Percentiles rank a stretch among this genome's conserved stretches.
phyloP scores from a whole-genome alignment of 2,113 vertebrate genomes.

The Coptodon bakossiorum region DNA sequence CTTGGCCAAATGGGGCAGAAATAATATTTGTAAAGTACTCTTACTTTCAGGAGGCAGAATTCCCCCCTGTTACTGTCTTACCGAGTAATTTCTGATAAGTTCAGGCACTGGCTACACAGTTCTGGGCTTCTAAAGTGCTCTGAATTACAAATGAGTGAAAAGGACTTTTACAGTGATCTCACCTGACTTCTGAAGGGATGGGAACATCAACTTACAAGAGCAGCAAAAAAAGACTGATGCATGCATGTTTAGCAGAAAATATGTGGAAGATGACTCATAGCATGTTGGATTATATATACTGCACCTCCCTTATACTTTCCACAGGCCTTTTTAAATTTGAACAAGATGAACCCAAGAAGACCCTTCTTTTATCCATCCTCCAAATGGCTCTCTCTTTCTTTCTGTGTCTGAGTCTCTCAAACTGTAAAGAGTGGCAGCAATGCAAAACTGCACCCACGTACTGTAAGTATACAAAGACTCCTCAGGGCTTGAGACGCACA shows the following conservation, averaged over 20 bases:
- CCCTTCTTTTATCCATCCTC: not conserved
- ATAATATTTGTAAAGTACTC: slow-evolving; percentile 37
- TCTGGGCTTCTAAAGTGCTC: slow-evolving; percentile 27
- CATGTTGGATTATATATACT: not conserved
- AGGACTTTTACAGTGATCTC: slow-evolving; percentile 40
- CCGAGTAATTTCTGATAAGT: slow-evolving; percentile 46
- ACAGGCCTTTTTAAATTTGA: slow-evolving; percentile 25
- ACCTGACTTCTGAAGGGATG: slow-evolving; percentile 4
- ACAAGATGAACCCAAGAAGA: not conserved
- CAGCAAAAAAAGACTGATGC: not conserved
- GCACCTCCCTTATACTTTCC: not conserved
- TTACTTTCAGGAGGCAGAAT: slow-evolving; percentile 5
- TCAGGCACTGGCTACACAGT: slow-evolving; percentile 22
- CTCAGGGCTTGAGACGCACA: not conserved
- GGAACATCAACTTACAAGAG: slow-evolving; percentile 10
- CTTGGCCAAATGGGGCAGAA: slow-evolving; percentile 53
- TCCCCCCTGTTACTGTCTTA: slow-evolving; percentile 5
- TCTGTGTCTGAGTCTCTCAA: not conserved
- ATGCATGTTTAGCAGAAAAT: slow-evolving; percentile 18
- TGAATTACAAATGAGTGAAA: slow-evolving; percentile 49
- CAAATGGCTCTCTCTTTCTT: not conserved
- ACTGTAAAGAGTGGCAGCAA: slow-evolving; percentile 2
- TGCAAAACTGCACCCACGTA: slow-evolving; percentile 14
- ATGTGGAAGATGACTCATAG: slow-evolving; percentile 30
- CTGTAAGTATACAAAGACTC: not conserved